These are phyloP conservation scores for Crotalus horridus DNA, from an alignment of 2,113 vertebrate genomes.

Conservation along the genomic window DNA sequence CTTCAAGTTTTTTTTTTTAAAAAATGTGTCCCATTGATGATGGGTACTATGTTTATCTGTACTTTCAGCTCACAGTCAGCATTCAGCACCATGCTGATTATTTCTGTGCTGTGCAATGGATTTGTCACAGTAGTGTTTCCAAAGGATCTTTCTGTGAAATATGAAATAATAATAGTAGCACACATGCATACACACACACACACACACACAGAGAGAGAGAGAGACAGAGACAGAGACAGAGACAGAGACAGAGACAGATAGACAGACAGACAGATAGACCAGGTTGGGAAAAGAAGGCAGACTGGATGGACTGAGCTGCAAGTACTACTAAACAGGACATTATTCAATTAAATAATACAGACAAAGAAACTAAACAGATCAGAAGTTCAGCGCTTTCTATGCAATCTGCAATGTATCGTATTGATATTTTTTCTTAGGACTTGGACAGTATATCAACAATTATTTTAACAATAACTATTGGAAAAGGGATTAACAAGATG, in stretches of 20 bases:
- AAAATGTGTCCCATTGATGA: slow-evolving; percentile 59
- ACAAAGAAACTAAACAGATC: not conserved
- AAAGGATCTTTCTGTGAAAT: slow-evolving; percentile 56
- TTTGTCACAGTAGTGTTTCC: slow-evolving; percentile 60
- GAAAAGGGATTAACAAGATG: not conserved
- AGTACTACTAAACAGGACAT: slow-evolving; percentile 20
- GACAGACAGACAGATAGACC: slow-evolving; percentile 26
- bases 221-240: too few species aligned
- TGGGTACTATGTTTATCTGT: slow-evolving; percentile 39
- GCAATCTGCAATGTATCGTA: not conserved
- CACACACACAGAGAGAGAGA: not conserved
- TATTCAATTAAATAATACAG: slow-evolving; percentile 21
- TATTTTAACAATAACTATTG: not conserved
- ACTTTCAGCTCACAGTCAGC: slow-evolving; percentile 61
- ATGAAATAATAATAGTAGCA: slow-evolving; percentile 45
- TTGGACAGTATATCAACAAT: not conserved
- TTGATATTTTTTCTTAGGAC: not conserved
- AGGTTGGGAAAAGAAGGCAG: slow-evolving; percentile 33
- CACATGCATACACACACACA: not conserved
- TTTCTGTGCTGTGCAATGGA: slow-evolving; percentile 59
- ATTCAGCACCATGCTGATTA: slow-evolving; percentile 50
- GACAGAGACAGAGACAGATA: not conserved
- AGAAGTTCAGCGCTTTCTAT: not conserved
- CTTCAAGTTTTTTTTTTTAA: slow-evolving; percentile 26
- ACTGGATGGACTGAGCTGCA: slow-evolving; percentile 23